Evolutionary conservation across 2,888 invertebrate species (phyloP), one percentile per base, ranked within the genome.

Genomic region (Apamea epomidion): DNA sequence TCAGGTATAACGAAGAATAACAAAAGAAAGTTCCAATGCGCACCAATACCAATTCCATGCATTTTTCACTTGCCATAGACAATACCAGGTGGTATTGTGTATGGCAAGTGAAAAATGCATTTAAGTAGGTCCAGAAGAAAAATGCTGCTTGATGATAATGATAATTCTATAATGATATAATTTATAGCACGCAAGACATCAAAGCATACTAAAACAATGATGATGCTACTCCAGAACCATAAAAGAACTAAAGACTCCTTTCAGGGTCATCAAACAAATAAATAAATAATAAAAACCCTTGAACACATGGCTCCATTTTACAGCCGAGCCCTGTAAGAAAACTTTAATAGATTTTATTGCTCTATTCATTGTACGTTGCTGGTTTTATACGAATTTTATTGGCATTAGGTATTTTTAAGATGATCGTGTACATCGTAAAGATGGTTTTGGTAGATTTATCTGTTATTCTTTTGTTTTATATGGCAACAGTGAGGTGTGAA

Each of bases 301-400:
- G 60, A 88, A 84, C 90, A 91, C 85, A 91, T 91, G 91, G 91
- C 90, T 80, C 32, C 58, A 18, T 86, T 91, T 87, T 85, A 91
- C 83, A 67, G 48, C 76, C 54, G 12, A 76, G 51, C 69, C 71
- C 80, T 76, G 73, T 80, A 76, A 75, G 76, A 80, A 83, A 67
- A 85, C 90, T 92, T 89, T 91, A 88, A 92, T 91, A 93, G 92
- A 91, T 91, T 92, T 93, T 91, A 92, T 91, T 76, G 82, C 85
- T 74, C 8, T 29, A 81, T 88, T 88, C 87, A 74, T 88, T 62
- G 83, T 88, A 77, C 82, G 84, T 81, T 78, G 76, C 77, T 78
- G 70, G 81, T 88, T 90, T 91, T 82, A 90, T 87, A 82, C 29
- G 68, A 72, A 87, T 92, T 92, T 90, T 91, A 90, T 87, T 89